Base-by-base conservation (phyloP, 2,888 invertebrate species). In the Dromius quadrimaculatus region DNA sequence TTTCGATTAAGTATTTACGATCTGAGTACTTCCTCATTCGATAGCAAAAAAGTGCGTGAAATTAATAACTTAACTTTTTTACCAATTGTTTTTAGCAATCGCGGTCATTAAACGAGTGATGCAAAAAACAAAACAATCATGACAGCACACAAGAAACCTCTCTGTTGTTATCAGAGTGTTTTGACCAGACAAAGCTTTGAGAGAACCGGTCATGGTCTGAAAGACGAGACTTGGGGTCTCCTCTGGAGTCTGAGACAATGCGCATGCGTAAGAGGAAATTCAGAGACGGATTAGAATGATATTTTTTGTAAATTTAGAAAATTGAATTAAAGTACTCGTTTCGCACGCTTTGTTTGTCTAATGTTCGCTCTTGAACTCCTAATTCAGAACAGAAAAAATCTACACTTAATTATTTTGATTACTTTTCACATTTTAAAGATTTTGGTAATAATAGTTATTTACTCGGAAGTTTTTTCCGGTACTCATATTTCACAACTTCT, bases 291-390 rank as follows among this genome's bases (percentile, higher is more conserved):
- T 9, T 61, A 61, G 62, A 15, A 36, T 20, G 13, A 61, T 17
- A 15, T 64, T 64, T 47, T 64, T 32, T 43, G 45, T 28, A n/a
- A n/a, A n/a, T n/a, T n/a, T 17, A 15, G 41, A 41, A 13, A 17
- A 41, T 15, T 41, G 13, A 15, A 13, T 8, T 11, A 15, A 32
- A 8, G 9, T 32, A 17, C 41, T 17, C 6, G 41, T 41, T 41
- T 41, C 17, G 9, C 6, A n/a, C 43, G n/a, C 32, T 34, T 15
- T 20, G 28, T 13, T 11, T 22, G 65, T 68, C 43, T 45, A 68
- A 43, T 68, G 68, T 45, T 59, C 68, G 68, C 68, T 59, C 68
- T 68, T 68, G 68, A 68, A 68, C 68, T 59, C 59, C 34, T 23
- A 41, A 62, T 64, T 50, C 34, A 28, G 19, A n/a, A 20, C 2